Percentiles rank a stretch among this genome's conserved stretches.
Evolutionary conservation across 2,888 invertebrate genomes (phyloP).

Genomic region (Ischnura elegans): DNA sequence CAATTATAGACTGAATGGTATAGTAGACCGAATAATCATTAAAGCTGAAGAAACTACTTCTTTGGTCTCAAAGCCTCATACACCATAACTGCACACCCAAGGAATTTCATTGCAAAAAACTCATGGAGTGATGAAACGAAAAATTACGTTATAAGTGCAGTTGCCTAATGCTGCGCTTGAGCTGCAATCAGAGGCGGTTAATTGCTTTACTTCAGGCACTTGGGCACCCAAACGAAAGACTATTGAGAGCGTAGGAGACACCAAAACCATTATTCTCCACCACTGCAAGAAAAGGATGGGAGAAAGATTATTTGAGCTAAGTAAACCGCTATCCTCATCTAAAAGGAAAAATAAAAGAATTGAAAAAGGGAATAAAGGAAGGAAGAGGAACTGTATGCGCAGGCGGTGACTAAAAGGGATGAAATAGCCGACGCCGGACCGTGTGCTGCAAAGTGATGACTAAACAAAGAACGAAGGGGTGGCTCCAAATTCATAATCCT

Average conservation of each 20-base stretch:
- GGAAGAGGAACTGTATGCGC: neutral
- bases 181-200: too few relatives aligned
- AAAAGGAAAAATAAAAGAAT: neutral
- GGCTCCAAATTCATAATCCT: neutral
- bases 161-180: too few relatives aligned
- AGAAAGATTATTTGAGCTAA: neutral
- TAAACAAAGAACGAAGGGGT: neutral
- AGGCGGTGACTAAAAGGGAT: neutral
- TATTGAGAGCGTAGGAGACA: neutral
- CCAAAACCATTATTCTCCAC: neutral
- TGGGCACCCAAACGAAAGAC: neutral
- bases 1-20: too few relatives aligned
- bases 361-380: neutral
- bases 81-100: too few relatives aligned
- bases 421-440: neutral
- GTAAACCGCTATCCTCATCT: neutral
- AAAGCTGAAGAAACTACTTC: too few relatives aligned
- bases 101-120: too few relatives aligned
- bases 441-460: slow-evolving; percentile 11
- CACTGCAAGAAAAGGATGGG: neutral
- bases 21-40: too few relatives aligned
- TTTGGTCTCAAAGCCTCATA: too few relatives aligned
- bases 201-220: neutral
- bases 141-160: too few relatives aligned
- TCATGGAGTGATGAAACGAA: too few relatives aligned